phyloP scores from a whole-genome alignment of 2,888 invertebrate species.

The Gastracanthus pulcherrimus region DNA sequence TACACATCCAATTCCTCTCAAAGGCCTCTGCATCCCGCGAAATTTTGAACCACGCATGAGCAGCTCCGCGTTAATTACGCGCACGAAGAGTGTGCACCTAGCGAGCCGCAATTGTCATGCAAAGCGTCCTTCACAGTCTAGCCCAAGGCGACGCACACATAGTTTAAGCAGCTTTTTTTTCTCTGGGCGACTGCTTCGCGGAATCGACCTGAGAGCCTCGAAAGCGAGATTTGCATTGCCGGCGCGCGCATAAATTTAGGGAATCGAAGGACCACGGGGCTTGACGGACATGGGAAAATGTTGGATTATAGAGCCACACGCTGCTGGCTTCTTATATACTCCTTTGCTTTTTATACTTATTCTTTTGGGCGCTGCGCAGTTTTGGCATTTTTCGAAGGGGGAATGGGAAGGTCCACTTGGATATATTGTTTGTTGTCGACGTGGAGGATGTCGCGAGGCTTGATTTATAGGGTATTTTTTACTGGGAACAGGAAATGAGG shows the following conservation, averaged over 20 bases:
- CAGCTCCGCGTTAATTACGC: background rate
- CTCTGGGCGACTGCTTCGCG: background rate
- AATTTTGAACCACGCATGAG: background rate
- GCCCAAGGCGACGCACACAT: background rate
- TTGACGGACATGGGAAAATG: constrained; percentile 20
- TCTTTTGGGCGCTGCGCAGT: background rate
- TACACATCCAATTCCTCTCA: no score
- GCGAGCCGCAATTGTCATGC: constrained; percentile 23
- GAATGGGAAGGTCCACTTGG: background rate
- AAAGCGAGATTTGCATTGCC: constrained; percentile 23
- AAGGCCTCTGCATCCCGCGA: no score
- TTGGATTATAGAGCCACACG: background rate
- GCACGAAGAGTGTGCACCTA: background rate
- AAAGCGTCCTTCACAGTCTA: constrained; percentile 10
- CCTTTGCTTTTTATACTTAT: background rate
- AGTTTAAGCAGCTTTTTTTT: background rate
- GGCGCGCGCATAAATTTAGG: constrained; percentile 41
- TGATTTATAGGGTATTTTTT: constrained; percentile 14
- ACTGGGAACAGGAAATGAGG: background rate
- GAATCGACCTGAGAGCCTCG: constrained; percentile 1
- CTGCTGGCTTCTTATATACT: background rate
- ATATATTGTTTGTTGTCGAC: background rate
- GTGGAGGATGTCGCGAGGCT: background rate
- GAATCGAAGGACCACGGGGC: constrained; percentile 21
- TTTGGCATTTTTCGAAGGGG: background rate